Evolutionary conservation across 2,888 invertebrate genomes (phyloP).

Genomic region (Leptopilina drosophilae): DNA sequence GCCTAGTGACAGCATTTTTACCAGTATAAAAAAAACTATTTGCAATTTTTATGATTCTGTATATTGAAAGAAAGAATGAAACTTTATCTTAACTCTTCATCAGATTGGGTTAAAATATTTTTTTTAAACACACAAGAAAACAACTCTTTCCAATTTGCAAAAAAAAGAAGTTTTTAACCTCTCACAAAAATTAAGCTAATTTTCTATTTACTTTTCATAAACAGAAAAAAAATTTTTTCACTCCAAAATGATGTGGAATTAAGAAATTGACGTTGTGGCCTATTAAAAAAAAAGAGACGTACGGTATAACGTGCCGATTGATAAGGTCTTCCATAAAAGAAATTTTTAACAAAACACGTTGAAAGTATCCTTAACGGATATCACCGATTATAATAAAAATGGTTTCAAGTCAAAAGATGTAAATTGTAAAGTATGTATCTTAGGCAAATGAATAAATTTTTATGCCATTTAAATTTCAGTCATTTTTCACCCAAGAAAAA

Average conservation of each 20-base stretch:
- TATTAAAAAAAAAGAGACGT: slow-evolving; percentile 54
- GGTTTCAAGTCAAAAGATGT: slow-evolving; percentile 44
- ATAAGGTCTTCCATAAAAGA: slow-evolving; percentile 67
- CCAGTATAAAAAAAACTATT: slow-evolving; percentile 44
- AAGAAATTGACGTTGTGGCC: slow-evolving; percentile 56
- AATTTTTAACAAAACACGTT: slow-evolving; percentile 47
- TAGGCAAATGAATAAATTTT: slow-evolving; percentile 66
- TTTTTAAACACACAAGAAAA: too few species aligned
- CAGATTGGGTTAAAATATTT: background rate
- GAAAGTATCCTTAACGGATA: slow-evolving; percentile 55
- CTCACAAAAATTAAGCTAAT: slow-evolving; percentile 50
- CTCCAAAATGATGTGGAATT: slow-evolving; percentile 30
- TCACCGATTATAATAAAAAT: slow-evolving; percentile 44
- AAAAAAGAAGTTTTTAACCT: slow-evolving; percentile 37
- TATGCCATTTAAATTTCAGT: slow-evolving; percentile 52
- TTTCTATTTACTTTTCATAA: slow-evolving; percentile 54
- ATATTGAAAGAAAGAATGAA: slow-evolving; percentile 35
- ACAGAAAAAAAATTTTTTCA: slow-evolving; percentile 53
- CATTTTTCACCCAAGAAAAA: background rate
- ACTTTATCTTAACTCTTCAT: slow-evolving; percentile 12
- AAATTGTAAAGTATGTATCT: slow-evolving; percentile 57
- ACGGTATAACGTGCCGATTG: slow-evolving; percentile 60
- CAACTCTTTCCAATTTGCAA: background rate
- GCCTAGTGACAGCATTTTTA: slow-evolving; percentile 32
- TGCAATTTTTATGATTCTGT: slow-evolving; percentile 52